Evolutionary conservation across 64 coral and sea anemone species (phyloP), one percentile per base, ranked within the genome.

Genomic region (Montipora foliosa): DNA sequence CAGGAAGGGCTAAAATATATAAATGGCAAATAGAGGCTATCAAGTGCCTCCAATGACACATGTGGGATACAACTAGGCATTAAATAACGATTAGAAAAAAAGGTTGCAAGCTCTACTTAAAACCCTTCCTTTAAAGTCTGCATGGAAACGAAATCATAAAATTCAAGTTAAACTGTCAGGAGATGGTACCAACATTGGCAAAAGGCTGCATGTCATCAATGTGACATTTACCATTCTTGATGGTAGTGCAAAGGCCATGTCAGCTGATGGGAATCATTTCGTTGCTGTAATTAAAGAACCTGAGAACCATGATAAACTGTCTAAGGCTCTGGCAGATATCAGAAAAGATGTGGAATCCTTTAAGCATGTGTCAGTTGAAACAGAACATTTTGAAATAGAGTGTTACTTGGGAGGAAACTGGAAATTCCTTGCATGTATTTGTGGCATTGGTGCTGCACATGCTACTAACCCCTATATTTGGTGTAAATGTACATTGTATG

Each of bases 371-470:
- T 25, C 25, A 25, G 25, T 25, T 25, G 25, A 25, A 25, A 25
- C 25, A 25, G 25, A 25, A 25, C 25, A 25, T 25, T 88, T 25
- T 75, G 52, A 75, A 20, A 89, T 77, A 12, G 87, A 89, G 4
- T 89, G 59, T 6, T 89, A 61, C 29, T 50, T 89, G 2, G 87
- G 69, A 14, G 20, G 71, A 21, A 7, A 74, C 25, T 74, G 71
- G 71, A 74, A 74, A 22, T 74, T 74, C 29, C n/a, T 76, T 25
- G 25, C 25, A 0, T 75, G 68, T 12, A 20, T 76, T 9, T 89
- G 87, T 89, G 87, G 87, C 1, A 6, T 89, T 6, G 87, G 87
- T 7, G 71, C 46, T 44, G 73, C 87, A 6, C 76, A 76, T 8
- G 7, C 10, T 12, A 49, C 58, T 16, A 52, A 89, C 53, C 49